These are phyloP conservation scores for Paramormyrops kingsleyae DNA, from an alignment of 2,113 vertebrate species.

Conservation along the genomic window DNA sequence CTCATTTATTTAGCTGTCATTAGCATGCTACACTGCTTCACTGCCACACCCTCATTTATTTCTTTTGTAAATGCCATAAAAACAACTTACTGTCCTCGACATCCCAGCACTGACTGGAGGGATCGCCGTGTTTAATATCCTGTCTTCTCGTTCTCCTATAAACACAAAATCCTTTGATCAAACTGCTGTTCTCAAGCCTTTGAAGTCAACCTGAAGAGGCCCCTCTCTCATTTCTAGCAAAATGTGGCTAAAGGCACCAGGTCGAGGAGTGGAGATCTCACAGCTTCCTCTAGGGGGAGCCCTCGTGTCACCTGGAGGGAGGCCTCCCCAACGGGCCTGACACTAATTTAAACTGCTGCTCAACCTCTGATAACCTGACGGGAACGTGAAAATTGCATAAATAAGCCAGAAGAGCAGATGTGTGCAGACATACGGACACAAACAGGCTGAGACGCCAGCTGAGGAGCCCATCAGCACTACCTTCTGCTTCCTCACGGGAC, in stretches of 20 bases:
- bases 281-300: background rate
- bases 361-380: background rate
- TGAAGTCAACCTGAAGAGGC: background rate
- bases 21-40: background rate
- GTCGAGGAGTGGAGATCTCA: background rate
- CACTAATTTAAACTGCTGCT: background rate
- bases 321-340: background rate
- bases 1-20: background rate
- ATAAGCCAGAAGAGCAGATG: background rate
- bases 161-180: background rate
- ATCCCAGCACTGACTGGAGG: conserved; percentile 91
- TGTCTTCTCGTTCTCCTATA: conserved; percentile 86
- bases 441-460: background rate
- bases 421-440: background rate
- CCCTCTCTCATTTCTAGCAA: background rate
- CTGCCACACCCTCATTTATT: background rate
- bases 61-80: background rate
- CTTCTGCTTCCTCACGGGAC: background rate
- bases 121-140: conserved; percentile 93
- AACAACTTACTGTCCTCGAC: conserved; percentile 78
- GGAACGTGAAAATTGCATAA: background rate
- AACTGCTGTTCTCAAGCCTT: background rate
- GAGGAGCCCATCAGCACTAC: background rate
- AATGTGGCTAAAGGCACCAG: background rate
- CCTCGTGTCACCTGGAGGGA: no score